Evolutionary conservation across 2,888 invertebrate species (phyloP), one percentile per base, ranked within the genome.

Genomic region (Ashinkailepas kermadecensis): DNA sequence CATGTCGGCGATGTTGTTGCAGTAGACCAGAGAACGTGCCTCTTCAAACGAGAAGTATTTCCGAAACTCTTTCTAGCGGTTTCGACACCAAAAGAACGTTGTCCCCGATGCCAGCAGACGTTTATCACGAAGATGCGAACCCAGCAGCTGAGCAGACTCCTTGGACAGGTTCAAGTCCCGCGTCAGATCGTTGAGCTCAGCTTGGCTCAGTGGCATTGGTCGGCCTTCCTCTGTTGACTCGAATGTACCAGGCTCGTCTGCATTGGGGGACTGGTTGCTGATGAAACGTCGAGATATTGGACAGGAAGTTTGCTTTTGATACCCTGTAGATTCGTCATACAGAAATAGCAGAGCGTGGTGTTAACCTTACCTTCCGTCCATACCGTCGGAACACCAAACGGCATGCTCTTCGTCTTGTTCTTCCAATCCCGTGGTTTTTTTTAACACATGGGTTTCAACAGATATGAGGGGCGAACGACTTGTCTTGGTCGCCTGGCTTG

Each of bases 1-100:
- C 62, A 81, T 59, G 79, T 64, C 78, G 25, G 78, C 23, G 39
- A 81, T 64, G 64, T 81, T 81, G 64, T 81, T 81, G 79, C 78
- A 78, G 80, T 81, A 81, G 11, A 81, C 81, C 80, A 79, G 80
- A 59, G 64, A 81, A 81, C 58, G 54, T 65, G 64, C 80, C 67
- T 82, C 54, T 64, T 82, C 82, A 80, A 80, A 82, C 23, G 65
- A 54, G 21, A 80, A 80, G 80, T 67, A 82, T 54, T 80, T 80
- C 67, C 81, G 15, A 59, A 81, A 79, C 65, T 13, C 9, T 65
- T 65, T 21, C 65, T 65, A 18, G 23, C 23, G 65, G 65, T 65
- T 65, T 65, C 65, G 65, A 10, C 18, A 21, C 65, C 65, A 65
- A 65, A 65, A 65, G n/a, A n/a, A n/a, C n/a, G n/a, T n/a, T n/a